Percentiles rank a stretch among this genome's conserved stretches.
Evolutionary conservation across 2,113 vertebrate species (phyloP).

Genomic region (Echinops telfairi): DNA sequence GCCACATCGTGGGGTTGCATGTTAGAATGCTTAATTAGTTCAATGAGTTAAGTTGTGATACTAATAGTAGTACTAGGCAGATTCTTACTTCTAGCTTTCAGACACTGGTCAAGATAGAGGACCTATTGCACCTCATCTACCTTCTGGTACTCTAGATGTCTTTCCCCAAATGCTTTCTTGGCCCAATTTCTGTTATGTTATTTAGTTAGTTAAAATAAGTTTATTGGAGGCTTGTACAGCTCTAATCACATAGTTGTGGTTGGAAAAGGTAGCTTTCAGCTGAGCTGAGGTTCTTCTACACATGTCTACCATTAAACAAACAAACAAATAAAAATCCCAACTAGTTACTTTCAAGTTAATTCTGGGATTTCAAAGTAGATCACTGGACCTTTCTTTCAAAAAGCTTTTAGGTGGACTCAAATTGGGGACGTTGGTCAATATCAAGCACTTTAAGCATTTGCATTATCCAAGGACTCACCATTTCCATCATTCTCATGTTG

Average conservation of each 20-base stretch:
- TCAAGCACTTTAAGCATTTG: background rate
- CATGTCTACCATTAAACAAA: background rate
- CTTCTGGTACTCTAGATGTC: background rate
- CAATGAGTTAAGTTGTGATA: background rate
- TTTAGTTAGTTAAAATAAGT: background rate
- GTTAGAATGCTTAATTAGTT: background rate
- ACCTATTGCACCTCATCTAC: conserved; percentile 15
- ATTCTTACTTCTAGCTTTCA: conserved; percentile 31
- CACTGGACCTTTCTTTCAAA: no score
- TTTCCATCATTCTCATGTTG: no score
- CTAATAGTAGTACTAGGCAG: background rate
- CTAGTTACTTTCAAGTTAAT: background rate
- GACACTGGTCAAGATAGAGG: background rate
- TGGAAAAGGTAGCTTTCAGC: conserved; percentile 1
- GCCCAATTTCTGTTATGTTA: background rate
- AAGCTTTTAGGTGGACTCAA: background rate
- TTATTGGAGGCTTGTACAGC: no score
- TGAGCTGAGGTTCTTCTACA: conserved; percentile 35
- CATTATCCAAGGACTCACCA: background rate
- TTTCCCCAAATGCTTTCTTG: background rate
- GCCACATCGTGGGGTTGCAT: background rate
- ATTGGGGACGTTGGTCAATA: background rate
- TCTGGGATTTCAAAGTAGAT: background rate
- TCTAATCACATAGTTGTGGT: background rate
- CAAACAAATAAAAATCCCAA: background rate